Evolutionary conservation across 2,113 vertebrate genomes (phyloP), one percentile per base, ranked within the genome.

Genomic region (Blennius ocellaris): DNA sequence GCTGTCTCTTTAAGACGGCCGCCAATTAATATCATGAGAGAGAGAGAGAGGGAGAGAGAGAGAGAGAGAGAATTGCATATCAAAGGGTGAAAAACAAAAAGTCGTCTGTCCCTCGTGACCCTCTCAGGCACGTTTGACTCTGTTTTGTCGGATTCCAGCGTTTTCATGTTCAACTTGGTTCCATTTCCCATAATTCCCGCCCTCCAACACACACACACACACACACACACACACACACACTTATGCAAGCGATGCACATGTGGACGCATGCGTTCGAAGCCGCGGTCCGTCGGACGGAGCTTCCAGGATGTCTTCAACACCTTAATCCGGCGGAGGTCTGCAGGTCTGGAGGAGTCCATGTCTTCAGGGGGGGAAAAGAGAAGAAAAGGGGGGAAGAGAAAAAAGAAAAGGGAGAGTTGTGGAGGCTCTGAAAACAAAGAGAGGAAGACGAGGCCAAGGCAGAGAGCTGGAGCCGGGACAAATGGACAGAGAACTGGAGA

Each of bases 171-270:
- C 64, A 17, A 73, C 80, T 86, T 61, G 56, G 83, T 87, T 88
- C 87, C 73, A 84, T 85, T 91, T 91, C 86, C 88, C 84, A 87
- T 89, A 81, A 91, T 84, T 81, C 81, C 84, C 74, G 38, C 76
- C 84, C 78, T 74, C 73, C 58, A 43, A 15, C 65, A 7, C 49
- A 49, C 44, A 51, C 43, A 53, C 55, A 61, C 70, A 62, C 66
- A 60, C 57, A 50, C 38, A 43, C 36, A 53, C 11, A 58, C 56
- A 45, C 50, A 15, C 65, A 7, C 49, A 49, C 44, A 59, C 52
- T 53, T 44, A 54, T 62, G 48, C 56, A 48, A 65, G 17, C 17
- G 55, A 9, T 40, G 58, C 77, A 57, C 62, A 60, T 37, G 36
- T 41, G 17, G 16, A 61, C 77, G 54, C 62, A 60, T 37, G 36